phyloP scores from a whole-genome alignment of 2,113 vertebrate genomes.

The Brevimyrus niger region DNA sequence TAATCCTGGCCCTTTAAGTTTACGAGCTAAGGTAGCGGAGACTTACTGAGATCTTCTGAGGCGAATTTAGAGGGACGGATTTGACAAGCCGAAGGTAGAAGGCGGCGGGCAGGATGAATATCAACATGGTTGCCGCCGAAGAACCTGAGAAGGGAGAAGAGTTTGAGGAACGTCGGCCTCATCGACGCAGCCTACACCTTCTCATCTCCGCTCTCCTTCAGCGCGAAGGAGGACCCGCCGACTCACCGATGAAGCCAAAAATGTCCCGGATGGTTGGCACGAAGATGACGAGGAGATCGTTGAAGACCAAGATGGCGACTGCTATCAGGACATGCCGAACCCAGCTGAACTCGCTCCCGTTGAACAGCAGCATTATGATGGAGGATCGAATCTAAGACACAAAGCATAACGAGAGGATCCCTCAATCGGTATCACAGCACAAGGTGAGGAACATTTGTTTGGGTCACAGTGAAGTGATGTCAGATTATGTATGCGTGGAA shows the following conservation, averaged over 20 bases:
- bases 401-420: neutral
- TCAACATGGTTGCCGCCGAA: constrained; percentile 90
- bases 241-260: constrained; percentile 96
- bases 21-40: neutral
- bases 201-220: neutral
- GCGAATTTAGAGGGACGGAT: constrained; percentile 70
- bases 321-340: constrained; percentile 81
- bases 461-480: too few relatives aligned
- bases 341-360: constrained; percentile 85
- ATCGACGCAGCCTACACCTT: neutral
- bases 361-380: constrained; percentile 76
- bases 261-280: constrained; percentile 95
- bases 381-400: constrained; percentile 83
- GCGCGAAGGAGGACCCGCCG: neutral
- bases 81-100: constrained; percentile 90
- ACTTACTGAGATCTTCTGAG: constrained; percentile 89
- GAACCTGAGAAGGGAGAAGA: constrained; percentile 61
- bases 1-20: neutral
- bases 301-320: constrained; percentile 68
- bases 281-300: constrained; percentile 88
- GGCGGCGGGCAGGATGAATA: constrained; percentile 90
- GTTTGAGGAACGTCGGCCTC: neutral
- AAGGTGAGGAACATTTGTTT: too few relatives aligned
- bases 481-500: too few relatives aligned
- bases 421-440: neutral